These are phyloP conservation scores for Manacus vitellinus DNA, from an alignment of 2,113 vertebrate genomes.

Conservation along the genomic window DNA sequence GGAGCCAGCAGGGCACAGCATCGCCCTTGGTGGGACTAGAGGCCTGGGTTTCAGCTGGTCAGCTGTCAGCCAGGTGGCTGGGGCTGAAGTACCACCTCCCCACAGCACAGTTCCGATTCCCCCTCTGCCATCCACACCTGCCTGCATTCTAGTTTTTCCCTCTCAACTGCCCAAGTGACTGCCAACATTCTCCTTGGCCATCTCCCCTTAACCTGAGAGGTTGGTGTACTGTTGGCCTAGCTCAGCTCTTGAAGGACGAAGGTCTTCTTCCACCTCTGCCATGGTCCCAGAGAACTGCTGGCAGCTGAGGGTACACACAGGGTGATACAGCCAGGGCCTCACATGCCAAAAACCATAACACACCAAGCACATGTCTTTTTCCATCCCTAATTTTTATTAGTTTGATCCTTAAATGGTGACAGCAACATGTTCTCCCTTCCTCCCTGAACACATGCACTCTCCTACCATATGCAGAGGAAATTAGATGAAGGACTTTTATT, in stretches of 20 bases:
- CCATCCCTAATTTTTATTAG: not conserved
- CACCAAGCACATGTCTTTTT: not conserved
- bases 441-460: accelerated
- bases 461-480: not conserved
- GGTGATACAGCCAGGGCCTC: accelerated
- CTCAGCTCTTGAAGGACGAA: not conserved
- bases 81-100: not conserved
- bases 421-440: not conserved
- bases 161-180: not conserved
- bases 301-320: not conserved
- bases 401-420: not conserved
- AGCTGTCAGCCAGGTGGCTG: not conserved
- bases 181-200: accelerated
- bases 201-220: accelerated
- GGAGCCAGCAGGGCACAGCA: accelerated
- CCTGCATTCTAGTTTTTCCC: accelerated
- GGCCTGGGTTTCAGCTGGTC: accelerated
- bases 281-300: accelerated
- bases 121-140: no score
- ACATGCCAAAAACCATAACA: accelerated
- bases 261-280: accelerated
- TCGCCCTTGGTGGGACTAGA: accelerated
- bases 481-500: not conserved
- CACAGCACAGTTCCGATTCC: accelerated
- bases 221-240: accelerated